Evolutionary conservation across 2,797 vertebrate species (phyloP).

Genomic region (Xenops minutus): DNA sequence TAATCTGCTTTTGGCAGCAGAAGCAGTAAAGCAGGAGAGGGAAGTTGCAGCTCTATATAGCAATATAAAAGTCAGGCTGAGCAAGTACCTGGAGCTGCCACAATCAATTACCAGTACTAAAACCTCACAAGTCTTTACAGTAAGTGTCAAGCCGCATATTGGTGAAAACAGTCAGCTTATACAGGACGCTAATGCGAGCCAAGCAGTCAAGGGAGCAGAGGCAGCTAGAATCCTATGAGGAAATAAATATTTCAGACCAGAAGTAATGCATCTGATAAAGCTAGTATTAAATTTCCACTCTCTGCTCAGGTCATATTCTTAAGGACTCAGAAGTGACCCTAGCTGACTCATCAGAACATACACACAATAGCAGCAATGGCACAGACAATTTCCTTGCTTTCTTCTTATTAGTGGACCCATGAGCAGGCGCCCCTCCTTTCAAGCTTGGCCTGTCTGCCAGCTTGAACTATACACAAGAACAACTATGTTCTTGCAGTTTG

Average conservation of each 20-base stretch:
- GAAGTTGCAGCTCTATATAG: not conserved
- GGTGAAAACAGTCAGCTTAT: not conserved
- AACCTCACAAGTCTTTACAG: not conserved
- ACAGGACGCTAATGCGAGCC: fast-evolving
- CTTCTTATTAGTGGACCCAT: not conserved
- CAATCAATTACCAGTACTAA: not conserved
- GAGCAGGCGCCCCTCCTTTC: not conserved
- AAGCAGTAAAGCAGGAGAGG: not conserved
- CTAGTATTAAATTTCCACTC: not conserved
- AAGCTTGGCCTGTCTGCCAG: not conserved
- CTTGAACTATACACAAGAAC: not conserved
- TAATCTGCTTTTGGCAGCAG: not conserved
- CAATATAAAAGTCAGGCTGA: not conserved
- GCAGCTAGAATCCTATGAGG: not conserved
- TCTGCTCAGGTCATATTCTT: not conserved
- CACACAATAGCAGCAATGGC: fast-evolving
- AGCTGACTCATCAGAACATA: not conserved
- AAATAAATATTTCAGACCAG: not conserved
- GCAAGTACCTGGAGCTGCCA: not conserved
- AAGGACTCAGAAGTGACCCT: not conserved
- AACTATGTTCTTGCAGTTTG: not conserved
- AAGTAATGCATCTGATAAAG: not conserved
- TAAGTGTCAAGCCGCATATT: not conserved
- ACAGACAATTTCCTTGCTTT: not conserved
- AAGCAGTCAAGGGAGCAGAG: not conserved